A percentile compares a stretch with the other conserved stretches of the same genome.
Conservation (phyloP, 2,113 vertebrate genomes). For the Ramphastos sulfuratus region DNA sequence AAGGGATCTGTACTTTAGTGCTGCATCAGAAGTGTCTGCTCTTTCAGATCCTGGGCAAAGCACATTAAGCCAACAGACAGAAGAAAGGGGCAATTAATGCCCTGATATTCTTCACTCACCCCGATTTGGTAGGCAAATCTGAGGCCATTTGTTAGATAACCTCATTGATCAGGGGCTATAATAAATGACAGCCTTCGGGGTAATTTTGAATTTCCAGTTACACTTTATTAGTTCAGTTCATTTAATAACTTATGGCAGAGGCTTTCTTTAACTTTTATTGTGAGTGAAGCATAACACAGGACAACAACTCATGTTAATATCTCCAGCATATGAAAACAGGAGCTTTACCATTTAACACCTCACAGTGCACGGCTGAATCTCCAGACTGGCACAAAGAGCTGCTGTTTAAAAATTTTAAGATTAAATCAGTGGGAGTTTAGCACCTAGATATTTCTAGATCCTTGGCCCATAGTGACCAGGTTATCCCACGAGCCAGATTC, state of each 20-base stretch:
- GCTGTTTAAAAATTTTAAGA: background rate
- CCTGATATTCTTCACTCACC: background rate
- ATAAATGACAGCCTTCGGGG: background rate
- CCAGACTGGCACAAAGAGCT: background rate
- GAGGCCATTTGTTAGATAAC: background rate
- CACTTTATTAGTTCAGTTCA: background rate
- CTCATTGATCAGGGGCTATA: background rate
- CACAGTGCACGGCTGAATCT: background rate
- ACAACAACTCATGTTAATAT: background rate
- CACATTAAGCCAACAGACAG: background rate
- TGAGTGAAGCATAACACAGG: background rate
- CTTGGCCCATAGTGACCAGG: background rate
- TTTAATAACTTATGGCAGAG: background rate
- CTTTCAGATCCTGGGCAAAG: background rate
- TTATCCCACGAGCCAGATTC: background rate
- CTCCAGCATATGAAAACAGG: background rate
- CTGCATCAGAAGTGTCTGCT: background rate
- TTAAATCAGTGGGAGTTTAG: background rate
- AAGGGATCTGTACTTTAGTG: background rate
- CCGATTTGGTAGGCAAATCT: background rate
- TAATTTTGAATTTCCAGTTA: background rate
- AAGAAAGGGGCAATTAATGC: background rate
- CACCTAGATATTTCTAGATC: background rate
- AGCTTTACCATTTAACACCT: background rate
- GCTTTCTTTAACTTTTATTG: background rate